Conservation (phyloP, 2,113 vertebrate genomes). For the Oryctolagus cuniculus region DNA sequence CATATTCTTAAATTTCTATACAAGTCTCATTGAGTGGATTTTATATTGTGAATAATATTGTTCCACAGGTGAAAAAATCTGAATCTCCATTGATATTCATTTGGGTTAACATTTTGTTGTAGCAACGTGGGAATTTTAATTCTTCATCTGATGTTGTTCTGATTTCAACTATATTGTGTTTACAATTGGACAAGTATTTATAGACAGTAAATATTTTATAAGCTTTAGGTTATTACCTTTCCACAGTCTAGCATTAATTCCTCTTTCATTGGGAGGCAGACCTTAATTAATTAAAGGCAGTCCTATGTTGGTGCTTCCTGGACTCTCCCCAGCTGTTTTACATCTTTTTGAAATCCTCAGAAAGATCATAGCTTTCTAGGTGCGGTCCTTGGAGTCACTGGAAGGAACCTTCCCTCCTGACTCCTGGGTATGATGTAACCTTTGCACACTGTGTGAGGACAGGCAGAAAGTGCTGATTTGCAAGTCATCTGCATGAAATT, state of each 20-base stretch:
- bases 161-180: slow-evolving; percentile 14
- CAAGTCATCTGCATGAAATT: neutral
- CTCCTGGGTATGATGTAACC: slow-evolving; percentile 70
- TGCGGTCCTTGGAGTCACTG: slow-evolving; percentile 64
- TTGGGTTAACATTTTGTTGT: slow-evolving; percentile 36
- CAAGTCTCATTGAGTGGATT: neutral
- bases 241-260: neutral
- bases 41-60: neutral
- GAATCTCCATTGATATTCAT: neutral
- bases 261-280: slow-evolving; percentile 36
- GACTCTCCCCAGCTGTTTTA: slow-evolving; percentile 50
- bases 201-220: neutral
- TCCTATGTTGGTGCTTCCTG: slow-evolving; percentile 45
- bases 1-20: neutral
- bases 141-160: neutral
- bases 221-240: neutral
- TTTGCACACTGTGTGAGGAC: neutral
- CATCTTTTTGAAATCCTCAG: slow-evolving; percentile 61
- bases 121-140: neutral
- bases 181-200: neutral
- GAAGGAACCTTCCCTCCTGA: slow-evolving; percentile 69
- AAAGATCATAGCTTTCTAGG: slow-evolving; percentile 12
- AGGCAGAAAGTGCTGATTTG: slow-evolving; percentile 67
- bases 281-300: slow-evolving; percentile 13
- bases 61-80: neutral